Percentiles rank a stretch among this genome's conserved stretches.
Evolutionary conservation across 2,888 invertebrate genomes (phyloP).

Genomic region (Petrophora chlorosata): DNA sequence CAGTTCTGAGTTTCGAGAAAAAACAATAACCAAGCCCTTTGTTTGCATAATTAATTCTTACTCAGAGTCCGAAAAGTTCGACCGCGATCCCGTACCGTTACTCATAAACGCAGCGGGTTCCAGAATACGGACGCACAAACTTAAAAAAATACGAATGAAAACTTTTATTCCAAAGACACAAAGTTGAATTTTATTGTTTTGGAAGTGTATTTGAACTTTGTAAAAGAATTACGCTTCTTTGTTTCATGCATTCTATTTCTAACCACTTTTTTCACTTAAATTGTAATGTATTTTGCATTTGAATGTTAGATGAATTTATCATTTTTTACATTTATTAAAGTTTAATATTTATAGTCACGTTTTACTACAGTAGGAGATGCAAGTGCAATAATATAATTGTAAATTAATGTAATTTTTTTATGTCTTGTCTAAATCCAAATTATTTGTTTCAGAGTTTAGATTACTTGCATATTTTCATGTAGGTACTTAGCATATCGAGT

Average conservation of each 20-base stretch:
- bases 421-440: too few species aligned
- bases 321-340: constrained; percentile 22
- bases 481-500: too few species aligned
- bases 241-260: constrained; percentile 68
- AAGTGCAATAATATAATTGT: constrained; percentile 13
- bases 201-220: constrained; percentile 21
- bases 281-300: constrained; percentile 34
- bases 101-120: constrained; percentile 70
- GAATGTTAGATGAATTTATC: constrained; percentile 28
- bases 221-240: constrained; percentile 42
- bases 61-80: constrained; percentile 63
- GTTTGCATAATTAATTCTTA: constrained; percentile 79
- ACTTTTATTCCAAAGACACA: constrained; percentile 36
- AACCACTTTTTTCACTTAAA: constrained; percentile 55
- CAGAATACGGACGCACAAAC: constrained; percentile 47
- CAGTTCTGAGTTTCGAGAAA: constrained; percentile 60
- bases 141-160: constrained; percentile 19
- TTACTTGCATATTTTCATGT: too few species aligned
- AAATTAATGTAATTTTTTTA: too few species aligned
- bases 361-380: constrained; percentile 17
- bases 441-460: too few species aligned
- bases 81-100: constrained; percentile 73
- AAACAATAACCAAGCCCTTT: constrained; percentile 73
- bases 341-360: constrained; percentile 12
- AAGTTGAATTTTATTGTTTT: constrained; percentile 34